Conservation (phyloP, 1,140 invertebrate species). For the Scylla paramamosain region DNA sequence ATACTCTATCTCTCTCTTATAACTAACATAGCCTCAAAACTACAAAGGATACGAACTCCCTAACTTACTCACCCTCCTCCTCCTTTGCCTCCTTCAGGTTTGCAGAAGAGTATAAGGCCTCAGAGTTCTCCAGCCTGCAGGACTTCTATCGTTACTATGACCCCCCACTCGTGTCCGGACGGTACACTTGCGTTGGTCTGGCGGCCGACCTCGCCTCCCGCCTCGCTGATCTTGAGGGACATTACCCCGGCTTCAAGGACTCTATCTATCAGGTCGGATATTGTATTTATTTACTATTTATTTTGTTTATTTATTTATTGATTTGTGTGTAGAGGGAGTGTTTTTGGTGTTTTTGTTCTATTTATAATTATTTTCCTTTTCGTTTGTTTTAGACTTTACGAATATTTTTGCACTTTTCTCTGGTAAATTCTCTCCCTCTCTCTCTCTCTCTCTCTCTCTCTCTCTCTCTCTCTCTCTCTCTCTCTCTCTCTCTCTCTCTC, state of each 20-base stretch:
- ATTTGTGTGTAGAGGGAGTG: too few relatives aligned
- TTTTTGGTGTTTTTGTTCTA: too few relatives aligned
- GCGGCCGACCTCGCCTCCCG: conserved; percentile 88
- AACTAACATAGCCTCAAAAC: too few relatives aligned
- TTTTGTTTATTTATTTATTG: background rate
- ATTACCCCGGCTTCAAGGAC: conserved; percentile 83
- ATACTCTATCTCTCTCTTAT: too few relatives aligned
- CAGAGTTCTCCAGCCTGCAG: conserved; percentile 83
- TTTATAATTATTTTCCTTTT: too few relatives aligned
- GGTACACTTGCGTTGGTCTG: conserved; percentile 93
- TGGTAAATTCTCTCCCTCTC: too few relatives aligned
- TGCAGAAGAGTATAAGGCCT: conserved; percentile 85
- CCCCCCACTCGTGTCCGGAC: conserved; percentile 87
- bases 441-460: too few relatives aligned
- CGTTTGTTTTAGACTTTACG: too few relatives aligned
- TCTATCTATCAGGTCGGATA: conserved; percentile 82
- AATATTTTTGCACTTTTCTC: too few relatives aligned
- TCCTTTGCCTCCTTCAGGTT: conserved; percentile 82
- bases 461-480: too few relatives aligned
- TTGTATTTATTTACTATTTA: background rate
- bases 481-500: too few relatives aligned
- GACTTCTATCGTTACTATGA: conserved; percentile 88
- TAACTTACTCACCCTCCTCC: background rate
- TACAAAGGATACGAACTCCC: background rate
- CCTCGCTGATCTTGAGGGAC: conserved; percentile 79